Percentiles rank a stretch among this genome's conserved stretches.
Conservation (phyloP, 2,888 invertebrate species). For the Rhorus exstirpatorius region DNA sequence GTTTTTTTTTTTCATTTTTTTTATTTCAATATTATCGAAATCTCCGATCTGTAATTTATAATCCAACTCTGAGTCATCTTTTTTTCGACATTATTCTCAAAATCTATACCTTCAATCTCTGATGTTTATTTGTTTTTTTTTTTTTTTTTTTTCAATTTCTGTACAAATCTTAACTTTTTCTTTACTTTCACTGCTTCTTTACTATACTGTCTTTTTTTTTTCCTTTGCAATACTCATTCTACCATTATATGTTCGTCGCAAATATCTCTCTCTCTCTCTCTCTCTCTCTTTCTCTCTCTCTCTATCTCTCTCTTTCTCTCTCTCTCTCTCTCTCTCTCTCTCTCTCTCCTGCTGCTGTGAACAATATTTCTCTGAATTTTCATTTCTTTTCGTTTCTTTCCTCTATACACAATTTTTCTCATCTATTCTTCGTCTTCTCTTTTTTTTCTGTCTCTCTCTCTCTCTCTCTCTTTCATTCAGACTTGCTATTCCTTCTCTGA, state of each 20-base stretch:
- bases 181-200: not conserved
- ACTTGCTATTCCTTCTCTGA: no score
- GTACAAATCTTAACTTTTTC: not conserved
- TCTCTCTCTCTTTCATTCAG: no score
- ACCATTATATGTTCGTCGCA: not conserved
- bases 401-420: not conserved
- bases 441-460: slow-evolving; percentile 7
- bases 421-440: not conserved
- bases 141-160: not conserved
- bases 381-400: not conserved
- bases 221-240: not conserved
- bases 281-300: no score
- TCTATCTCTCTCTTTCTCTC: not conserved
- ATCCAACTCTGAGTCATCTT: no score
- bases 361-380: not conserved
- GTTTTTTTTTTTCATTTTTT: no score
- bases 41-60: no score
- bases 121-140: not conserved
- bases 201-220: slow-evolving; percentile 3
- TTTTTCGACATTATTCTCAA: not conserved
- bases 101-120: slow-evolving; percentile 9
- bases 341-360: slow-evolving; percentile 14
- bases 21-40: no score
- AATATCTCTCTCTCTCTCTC: no score
- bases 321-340: not conserved